Evolutionary conservation across 1,140 invertebrate genomes (phyloP), one percentile per base, ranked within the genome.

Genomic region (Bombus affinis): DNA sequence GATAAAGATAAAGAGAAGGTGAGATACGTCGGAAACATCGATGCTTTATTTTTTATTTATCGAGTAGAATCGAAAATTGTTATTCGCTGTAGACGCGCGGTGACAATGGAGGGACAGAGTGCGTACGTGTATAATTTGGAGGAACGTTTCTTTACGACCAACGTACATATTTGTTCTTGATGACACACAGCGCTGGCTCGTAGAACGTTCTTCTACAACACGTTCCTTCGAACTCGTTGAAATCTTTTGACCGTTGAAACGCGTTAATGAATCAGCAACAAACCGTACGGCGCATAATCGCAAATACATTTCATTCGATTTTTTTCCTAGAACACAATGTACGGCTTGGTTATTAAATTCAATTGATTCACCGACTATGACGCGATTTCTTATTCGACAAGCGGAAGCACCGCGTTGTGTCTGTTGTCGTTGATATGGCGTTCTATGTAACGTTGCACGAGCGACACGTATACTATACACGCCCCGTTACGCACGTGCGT

Each of bases 1-100:
- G 96, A 96, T 62, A 94, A 92, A 83, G 94, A 94, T 62, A 92
- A 93, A 86, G 93, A 92, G 57, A 90, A 84, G 82, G 82, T 77
- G n/a, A 77, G 75, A 37, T 32, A 25, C 28, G 15, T 37, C 32
- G n/a, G 4, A 22, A 68, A 32, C 22, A 25, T 68, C 35, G 68
- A 62, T 42, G 25, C 12, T n/a, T 42, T 39, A 5, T 57, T 80
- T 70, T 68, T 66, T 47, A 13, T 9, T 44, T 6, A 8, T 42
- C 10, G 6, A 12, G 18, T 47, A 10, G 28, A 12, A 53, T 53
- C 5, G 47, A 12, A 13, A 44, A 74, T 35, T 22, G 12, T 8
- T 25, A 22, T 25, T 35, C 1, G 25, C 37, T 0, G 22, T n/a
- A 53, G 47, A 22, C 5, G 18, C 2, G 18, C 47, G 1, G 0